Base-by-base conservation (phyloP, 2,797 vertebrate species). In the Malacoraja senta region DNA sequence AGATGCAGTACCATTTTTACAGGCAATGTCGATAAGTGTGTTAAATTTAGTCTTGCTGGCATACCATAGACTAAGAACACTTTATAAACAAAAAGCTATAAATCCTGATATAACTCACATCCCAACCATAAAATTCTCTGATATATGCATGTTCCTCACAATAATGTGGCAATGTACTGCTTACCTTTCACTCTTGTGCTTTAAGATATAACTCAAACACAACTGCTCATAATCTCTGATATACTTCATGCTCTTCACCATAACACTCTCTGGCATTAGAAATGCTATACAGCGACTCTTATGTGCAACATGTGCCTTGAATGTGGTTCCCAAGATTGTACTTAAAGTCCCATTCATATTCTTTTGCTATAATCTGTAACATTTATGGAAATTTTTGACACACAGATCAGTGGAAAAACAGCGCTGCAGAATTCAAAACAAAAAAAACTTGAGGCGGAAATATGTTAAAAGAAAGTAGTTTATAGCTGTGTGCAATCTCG, bases 121-220 rank as follows among this genome's bases (percentile, higher is more conserved):
- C 24, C 44, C 24, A 91, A 91, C 90, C 65, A 53, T 91, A 91
- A 91, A 71, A 91, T 65, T 91, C 90, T 91, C 12, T 29, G 90
- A 91, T 74, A 91, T 91, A 91, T 91, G 65, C 90, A 91, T 91
- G 65, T 15, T 91, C 19, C 90, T 53, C 68, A 53, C 90, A 44
- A 91, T 74, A 72, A 74, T 74, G n/a, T 19, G 32, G 61, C 8
- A 32, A 68, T 88, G 68, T 68, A 88, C n/a, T 88, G 84, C 63
- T 88, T 88, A 88, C 84, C 84, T 88, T 88, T 88, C 84, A 88
- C 63, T 88, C 63, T 68, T 13, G 63, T 68, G 65, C 63, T 88
- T 88, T 88, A 88, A 68, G n/a, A 88, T 68, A 88, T 88, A 88
- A 88, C 84, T 88, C 84, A 88, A 88, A 68, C 63, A 68, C 84